Base-by-base conservation (phyloP, 2,888 invertebrate genomes). In the Caenorhabditis imperialis region DNA sequence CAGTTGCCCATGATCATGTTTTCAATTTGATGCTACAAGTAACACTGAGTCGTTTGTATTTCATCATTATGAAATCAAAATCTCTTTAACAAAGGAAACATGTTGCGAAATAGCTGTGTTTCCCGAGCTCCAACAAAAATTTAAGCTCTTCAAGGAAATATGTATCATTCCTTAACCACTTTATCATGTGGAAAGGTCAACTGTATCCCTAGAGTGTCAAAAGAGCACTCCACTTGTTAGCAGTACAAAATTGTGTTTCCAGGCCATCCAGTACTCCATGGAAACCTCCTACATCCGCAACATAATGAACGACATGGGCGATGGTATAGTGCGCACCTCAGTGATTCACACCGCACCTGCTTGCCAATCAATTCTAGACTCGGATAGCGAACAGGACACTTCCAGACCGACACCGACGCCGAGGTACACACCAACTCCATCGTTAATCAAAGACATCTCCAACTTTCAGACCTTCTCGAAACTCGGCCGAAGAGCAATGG, bases 291-390 rank as follows among this genome's bases (percentile, higher is more conserved):
- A 84, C 53, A 81, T 77, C 51, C 77, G 80, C 2, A 79, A 84
- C 37, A 67, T 84, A 10, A 77, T 85, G 81, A 78, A 81, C 22
- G 86, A 86, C 42, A 55, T 83, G 27, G 85, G 84, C 5, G 84
- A 84, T 27, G 79, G 81, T 44, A 74, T 79, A 14, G 80, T 85
- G 3, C 60, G 82, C 16, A 85, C 83, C n/a, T 86, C 86, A 3
- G 86, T 86, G 1, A 86, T 86, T 18, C 86, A 86, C 69, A 86
- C 86, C 2, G 86, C 86, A 8, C 86, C 86, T 5, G 86, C 84
- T 3, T 86, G 86, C 53, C 80, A 81, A 25, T 81, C 81, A 16
- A 73, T 85, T 33, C 55, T 86, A 23, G 86, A 86, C 53, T 84
- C 84, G 16, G 80, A 83, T 27, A 72, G 74, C 8, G 84, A 84